These are phyloP conservation scores for Ammodytes dubius DNA, from an alignment of 2,113 vertebrate species.

Conservation along the genomic window DNA sequence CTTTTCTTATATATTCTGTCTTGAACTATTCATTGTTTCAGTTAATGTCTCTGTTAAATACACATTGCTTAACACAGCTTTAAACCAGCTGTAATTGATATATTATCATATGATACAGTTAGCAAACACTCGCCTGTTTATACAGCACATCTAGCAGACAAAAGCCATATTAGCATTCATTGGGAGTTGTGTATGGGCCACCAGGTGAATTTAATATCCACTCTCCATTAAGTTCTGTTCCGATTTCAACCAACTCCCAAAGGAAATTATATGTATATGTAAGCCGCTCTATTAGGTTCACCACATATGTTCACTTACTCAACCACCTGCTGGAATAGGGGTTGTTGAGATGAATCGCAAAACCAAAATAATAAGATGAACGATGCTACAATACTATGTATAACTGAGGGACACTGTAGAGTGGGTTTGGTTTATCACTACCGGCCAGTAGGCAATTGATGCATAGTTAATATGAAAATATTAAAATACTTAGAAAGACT, in stretches of 20 bases:
- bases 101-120: background rate
- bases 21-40: background rate
- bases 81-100: background rate
- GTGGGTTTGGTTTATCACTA: background rate
- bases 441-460: background rate
- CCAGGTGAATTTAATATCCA: background rate
- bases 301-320: background rate
- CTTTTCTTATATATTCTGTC: background rate
- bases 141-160: background rate
- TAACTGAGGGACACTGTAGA: background rate
- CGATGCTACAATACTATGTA: background rate
- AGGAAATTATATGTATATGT: background rate
- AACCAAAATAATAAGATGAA: background rate
- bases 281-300: background rate
- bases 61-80: background rate
- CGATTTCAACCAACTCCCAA: background rate
- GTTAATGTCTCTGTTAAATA: background rate
- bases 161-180: background rate
- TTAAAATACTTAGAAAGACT: background rate
- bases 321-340: background rate
- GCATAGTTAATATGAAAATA: background rate
- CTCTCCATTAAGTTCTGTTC: background rate
- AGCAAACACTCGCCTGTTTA: background rate
- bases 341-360: background rate
- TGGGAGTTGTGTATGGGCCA: background rate